Evolutionary conservation across 2,113 vertebrate genomes (phyloP).

Genomic region (Alligator sinensis): DNA sequence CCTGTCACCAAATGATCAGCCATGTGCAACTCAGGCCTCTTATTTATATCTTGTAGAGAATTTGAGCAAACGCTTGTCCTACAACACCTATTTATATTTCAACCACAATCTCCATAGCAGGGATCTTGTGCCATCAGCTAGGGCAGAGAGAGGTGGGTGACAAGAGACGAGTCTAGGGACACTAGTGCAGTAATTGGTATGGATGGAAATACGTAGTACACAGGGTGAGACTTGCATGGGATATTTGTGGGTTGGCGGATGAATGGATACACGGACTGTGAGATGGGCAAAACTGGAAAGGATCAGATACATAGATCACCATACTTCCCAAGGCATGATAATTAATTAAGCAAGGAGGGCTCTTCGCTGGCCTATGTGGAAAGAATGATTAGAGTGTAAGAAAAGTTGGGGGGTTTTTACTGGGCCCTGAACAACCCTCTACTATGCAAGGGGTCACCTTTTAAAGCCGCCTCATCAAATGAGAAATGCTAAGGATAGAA

Average conservation of each 20-base stretch:
- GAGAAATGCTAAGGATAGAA: not conserved
- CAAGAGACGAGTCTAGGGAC: not conserved
- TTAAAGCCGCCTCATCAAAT: not conserved
- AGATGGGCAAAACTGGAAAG: not conserved
- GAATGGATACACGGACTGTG: not conserved
- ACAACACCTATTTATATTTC: not conserved
- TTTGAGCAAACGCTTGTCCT: not conserved
- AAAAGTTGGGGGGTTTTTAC: not conserved
- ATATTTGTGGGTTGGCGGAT: not conserved
- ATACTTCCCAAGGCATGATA: not conserved
- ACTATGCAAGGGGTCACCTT: not conserved
- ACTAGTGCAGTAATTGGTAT: not conserved
- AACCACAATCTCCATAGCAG: not conserved
- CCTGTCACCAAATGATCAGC: not conserved
- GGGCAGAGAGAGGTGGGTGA: not conserved
- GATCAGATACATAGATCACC: not conserved
- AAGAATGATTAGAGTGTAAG: not conserved
- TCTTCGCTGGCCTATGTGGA: not conserved
- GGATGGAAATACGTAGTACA: not conserved
- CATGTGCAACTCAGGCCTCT: too few relatives aligned
- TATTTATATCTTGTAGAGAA: not conserved
- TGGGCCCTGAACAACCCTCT: not conserved
- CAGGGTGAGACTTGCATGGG: fast-evolving
- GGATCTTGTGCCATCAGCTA: not conserved
- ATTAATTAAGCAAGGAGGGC: not conserved